Base-by-base conservation (phyloP, 2,113 vertebrate species). In the Embiotoca jacksoni region DNA sequence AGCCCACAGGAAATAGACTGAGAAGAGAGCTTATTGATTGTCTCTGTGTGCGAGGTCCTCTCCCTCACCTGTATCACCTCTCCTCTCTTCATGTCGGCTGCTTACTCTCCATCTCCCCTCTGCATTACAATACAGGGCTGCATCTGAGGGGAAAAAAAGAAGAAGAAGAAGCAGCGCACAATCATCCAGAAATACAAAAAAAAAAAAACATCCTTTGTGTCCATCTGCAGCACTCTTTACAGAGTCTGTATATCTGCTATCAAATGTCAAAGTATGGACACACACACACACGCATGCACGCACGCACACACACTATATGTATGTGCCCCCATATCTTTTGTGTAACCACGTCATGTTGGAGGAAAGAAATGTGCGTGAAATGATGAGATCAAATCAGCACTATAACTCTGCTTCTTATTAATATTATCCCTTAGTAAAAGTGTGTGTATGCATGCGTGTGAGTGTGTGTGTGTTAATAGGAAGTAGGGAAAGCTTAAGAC, bases 11-110 rank as follows among this genome's bases (percentile, higher is more conserved):
- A 90, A 91, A 87, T 89, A 88, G 88, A 87, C 77, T 88, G 84
- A 91, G 87, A 72, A 79, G 78, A 83, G 87, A 82, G 83, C 80
- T 88, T 92, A 92, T 92, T 87, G 91, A 92, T 92, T 89, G 80
- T 83, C 85, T 90, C 81, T 78, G 80, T 84, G 79, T 83, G 84
- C 78, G 90, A 88, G 88, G 86, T 91, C 82, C 82, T 86, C 80
- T 85, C 71, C 62, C 84, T 82, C 88, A 87, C 88, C 81, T 86
- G 80, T 74, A 71, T 84, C 79, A 70, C 71, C 73, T 52, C 61
- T 72, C 70, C 61, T 72, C 70, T 50, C 73, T 73, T 81, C 78
- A 47, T 37, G 62, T 87, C 72, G 62, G 56, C 57, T 78, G 72
- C 72, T 58, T 35, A 80, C 79, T 75, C 65, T 73, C 64, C 6